Conservation (phyloP, 2,797 vertebrate species). For the Anabacerthia variegaticeps region DNA sequence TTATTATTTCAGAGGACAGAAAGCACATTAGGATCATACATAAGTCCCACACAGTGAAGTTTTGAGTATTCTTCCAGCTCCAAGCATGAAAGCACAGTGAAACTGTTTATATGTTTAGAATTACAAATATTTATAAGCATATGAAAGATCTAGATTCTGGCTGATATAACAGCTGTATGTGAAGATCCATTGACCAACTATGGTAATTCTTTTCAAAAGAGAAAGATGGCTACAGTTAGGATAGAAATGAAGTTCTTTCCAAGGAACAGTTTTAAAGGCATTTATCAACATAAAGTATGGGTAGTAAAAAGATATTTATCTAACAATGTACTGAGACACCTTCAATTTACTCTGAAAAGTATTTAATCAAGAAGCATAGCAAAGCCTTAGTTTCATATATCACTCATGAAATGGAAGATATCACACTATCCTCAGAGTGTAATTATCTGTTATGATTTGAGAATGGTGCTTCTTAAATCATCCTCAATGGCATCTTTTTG, state of each 20-base stretch:
- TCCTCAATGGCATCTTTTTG: not conserved
- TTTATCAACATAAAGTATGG: constrained; percentile 11
- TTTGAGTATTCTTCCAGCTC: not conserved
- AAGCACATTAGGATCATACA: not conserved
- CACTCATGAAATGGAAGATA: not conserved
- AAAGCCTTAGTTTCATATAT: not conserved
- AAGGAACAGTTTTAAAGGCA: not conserved
- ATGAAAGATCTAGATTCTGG: not conserved
- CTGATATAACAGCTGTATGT: not conserved
- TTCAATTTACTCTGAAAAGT: constrained; percentile 4
- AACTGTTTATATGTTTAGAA: not conserved
- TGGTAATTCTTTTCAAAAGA: not conserved
- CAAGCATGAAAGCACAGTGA: not conserved
- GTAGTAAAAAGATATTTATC: not conserved
- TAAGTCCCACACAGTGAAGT: not conserved
- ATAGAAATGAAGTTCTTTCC: not conserved
- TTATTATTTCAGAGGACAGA: not conserved
- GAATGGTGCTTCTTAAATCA: not conserved
- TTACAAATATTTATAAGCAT: not conserved
- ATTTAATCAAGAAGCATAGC: not conserved
- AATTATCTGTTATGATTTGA: not conserved
- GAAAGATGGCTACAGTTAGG: not conserved
- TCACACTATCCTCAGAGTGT: not conserved
- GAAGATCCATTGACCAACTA: not conserved
- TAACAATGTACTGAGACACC: not conserved